Evolutionary conservation across 1,140 invertebrate species (phyloP), one percentile per base, ranked within the genome.

Genomic region (Cherax quadricarinatus): DNA sequence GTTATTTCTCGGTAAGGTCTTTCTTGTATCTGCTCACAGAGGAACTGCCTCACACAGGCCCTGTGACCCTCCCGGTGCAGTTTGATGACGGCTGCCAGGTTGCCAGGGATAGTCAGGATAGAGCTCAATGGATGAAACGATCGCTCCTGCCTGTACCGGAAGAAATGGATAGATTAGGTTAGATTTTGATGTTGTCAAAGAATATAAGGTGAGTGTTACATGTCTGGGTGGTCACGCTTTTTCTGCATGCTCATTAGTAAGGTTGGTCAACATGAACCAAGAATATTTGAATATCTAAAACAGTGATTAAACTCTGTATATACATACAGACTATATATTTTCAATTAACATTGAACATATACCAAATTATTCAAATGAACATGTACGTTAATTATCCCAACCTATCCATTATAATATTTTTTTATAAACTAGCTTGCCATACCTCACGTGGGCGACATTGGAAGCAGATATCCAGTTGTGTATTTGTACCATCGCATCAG

Each of bases 391-490:
- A 41, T 41, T 41, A 41, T 41, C 30, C 30, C 30, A 41, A 41
- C 30, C 1, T 57, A 14, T 57, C 14, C 53, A 14, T 10, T 57
- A 57, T 57, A 57, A 57, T 4, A 57, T 57, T 4, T 9, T 9
- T 57, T 57, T 10, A 57, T 41, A 41, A 9, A 9, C 3, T 57
- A 14, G 14, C 4, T 10, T n/a, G 16, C 18, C 81, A 18, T 88
- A 92, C 91, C 86, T 60, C 14, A 51, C 24, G 12, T 30, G n/a
- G n/a, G 62, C 48, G 49, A 73, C 9, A 4, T 84, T 6, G 7
- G 86, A 57, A 10, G 78, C 14, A 0, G 91, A 88, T n/a, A 92
- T 84, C 91, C 91, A 92, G 41, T 92, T 57, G 49, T 92, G 91
- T 53, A 92, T 85, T 21, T 41, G 24, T 3, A 73, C 73, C 79